These are phyloP conservation scores for Ceyx melanurus DNA, from an alignment of 2,113 vertebrate genomes.

Conservation along the genomic window DNA sequence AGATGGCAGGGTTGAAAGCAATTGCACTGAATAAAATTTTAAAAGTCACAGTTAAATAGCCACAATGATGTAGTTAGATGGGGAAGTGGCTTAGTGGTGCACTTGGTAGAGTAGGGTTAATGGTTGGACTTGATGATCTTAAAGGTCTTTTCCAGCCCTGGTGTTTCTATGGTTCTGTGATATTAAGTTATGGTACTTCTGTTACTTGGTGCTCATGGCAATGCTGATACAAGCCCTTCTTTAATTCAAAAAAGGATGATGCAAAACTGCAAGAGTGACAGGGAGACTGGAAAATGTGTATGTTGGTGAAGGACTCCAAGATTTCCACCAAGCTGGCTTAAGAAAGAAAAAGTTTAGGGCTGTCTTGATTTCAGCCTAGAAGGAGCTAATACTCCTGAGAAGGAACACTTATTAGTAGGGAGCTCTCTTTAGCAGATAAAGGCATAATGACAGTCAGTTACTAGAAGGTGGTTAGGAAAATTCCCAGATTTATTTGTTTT, in stretches of 20 bases:
- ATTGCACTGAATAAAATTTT: neutral
- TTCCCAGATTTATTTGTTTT: neutral
- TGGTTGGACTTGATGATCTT: no score
- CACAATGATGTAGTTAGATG: neutral
- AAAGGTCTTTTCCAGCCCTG: no score
- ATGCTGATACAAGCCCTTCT: neutral
- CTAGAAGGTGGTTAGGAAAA: neutral
- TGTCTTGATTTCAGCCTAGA: neutral
- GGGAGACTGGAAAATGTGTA: neutral
- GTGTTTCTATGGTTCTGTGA: no score
- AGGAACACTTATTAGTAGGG: neutral
- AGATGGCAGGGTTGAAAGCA: neutral
- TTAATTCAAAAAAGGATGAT: neutral
- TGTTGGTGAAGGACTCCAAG: neutral
- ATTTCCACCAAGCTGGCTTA: neutral
- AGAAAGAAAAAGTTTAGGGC: neutral
- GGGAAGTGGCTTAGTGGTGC: no score
- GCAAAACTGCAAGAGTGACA: neutral
- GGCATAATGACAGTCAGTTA: neutral
- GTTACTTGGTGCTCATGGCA: neutral
- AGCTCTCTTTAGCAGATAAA: neutral
- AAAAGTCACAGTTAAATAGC: neutral
- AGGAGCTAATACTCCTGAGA: neutral
- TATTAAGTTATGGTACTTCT: neutral
- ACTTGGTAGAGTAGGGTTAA: no score